Conservation (phyloP, 30 jellyfish, hydroid and myxozoan genomes). For the Cassiopea xamachana region DNA sequence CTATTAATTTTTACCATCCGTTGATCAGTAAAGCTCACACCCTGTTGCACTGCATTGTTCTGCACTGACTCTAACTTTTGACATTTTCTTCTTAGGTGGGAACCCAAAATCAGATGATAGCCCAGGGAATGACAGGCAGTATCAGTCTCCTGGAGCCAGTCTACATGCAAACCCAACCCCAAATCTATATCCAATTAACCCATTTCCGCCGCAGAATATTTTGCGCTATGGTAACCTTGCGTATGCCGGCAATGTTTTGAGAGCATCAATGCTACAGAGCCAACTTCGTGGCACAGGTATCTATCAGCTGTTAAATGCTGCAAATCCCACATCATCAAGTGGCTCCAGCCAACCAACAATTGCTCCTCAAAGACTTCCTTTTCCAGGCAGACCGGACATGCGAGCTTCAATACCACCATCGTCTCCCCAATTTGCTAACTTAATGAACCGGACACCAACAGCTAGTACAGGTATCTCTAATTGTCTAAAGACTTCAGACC, state of each 20-base stretch:
- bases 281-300: slow-evolving; percentile 47
- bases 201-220: slow-evolving; percentile 50
- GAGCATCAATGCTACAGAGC: slow-evolving; percentile 55
- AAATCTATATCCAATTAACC: slow-evolving; percentile 2
- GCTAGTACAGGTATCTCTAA: slow-evolving; percentile 7
- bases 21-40: too few species aligned
- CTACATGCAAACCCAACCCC: not conserved
- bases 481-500: not conserved
- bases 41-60: not conserved
- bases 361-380: slow-evolving; percentile 20
- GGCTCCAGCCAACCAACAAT: slow-evolving; percentile 7
- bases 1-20: too few species aligned
- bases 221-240: slow-evolving; percentile 33
- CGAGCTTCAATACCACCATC: not conserved
- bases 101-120: not conserved
- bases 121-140: not conserved
- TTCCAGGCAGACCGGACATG: slow-evolving; percentile 21
- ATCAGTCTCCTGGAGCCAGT: not conserved
- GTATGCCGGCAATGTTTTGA: slow-evolving; percentile 8
- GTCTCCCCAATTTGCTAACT: slow-evolving; percentile 18
- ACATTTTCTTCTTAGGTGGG: not conserved
- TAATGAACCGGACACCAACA: slow-evolving; percentile 15
- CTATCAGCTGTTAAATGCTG: slow-evolving; percentile 40
- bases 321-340: slow-evolving; percentile 16
- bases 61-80: not conserved